Evolutionary conservation across 2,888 invertebrate species (phyloP), one percentile per base, ranked within the genome.

Genomic region (Cheilosia vernalis): DNA sequence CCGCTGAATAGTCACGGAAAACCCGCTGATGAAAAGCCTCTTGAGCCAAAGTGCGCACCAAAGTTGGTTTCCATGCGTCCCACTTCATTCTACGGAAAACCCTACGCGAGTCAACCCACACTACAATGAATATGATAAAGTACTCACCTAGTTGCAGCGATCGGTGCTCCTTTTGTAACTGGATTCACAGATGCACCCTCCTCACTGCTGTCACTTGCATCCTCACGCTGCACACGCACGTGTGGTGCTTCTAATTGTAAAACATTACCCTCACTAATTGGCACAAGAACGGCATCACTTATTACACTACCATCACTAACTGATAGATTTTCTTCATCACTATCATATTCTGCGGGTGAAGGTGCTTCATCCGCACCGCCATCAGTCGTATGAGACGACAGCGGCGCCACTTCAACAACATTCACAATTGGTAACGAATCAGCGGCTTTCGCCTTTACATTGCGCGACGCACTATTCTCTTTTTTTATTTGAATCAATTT

Each of bases 221-320:
- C 81, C 49, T 49, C 44, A 5, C 44, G 27, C 21, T 37, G 27
- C 13, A 56, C 67, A 21, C 51, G 66, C 72, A 63, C n/a, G 60
- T 80, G 74, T 42, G 80, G 58, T 58, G 80, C 40, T 74, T 70
- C 80, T 53, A 80, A 60, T 73, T 80, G 80, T 37, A 79, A 53
- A 56, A 33, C 64, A 67, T 67, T 53, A 61, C 55, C 64, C 42
- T 58, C 64, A 66, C 67, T 70, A 58, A 72, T 61, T 72, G 76
- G 74, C 72, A 70, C 81, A 79, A 30, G 49, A 79, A 42, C 66
- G 15, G 40, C 70, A 81, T 70, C 80, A 81, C 85, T 81, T 56
- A 77, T 81, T 61, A 77, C 85, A 67, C 70, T 51, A 81, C 66
- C 70, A 76, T 56, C 76, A 72, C 61, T 76, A 37, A 55, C 64